Evolutionary conservation across 2,888 invertebrate species (phyloP).

Genomic region (Limenitis camilla): DNA sequence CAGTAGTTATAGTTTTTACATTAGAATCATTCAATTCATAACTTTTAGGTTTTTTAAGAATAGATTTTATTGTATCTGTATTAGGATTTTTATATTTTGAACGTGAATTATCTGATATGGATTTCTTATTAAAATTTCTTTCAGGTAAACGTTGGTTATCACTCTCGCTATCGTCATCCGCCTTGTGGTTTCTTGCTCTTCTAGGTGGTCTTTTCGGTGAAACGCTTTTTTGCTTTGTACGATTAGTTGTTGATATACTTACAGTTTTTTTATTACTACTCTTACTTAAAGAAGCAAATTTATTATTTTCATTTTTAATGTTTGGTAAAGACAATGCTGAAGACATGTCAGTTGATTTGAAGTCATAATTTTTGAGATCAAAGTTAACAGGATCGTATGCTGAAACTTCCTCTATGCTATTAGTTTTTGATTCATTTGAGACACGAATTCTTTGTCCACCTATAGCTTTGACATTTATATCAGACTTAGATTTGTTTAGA

Average conservation of each 20-base stretch:
- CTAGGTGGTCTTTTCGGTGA: constrained; percentile 79
- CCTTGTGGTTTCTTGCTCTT: constrained; percentile 65
- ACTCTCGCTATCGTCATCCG: constrained; percentile 69
- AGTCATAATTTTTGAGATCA: constrained; percentile 64
- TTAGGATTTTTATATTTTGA: constrained; percentile 51
- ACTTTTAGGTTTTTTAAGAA: constrained; percentile 73
- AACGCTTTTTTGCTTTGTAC: constrained; percentile 62
- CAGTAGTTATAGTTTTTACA: constrained; percentile 43
- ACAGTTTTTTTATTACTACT: constrained; percentile 51
- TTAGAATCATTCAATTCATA: constrained; percentile 44
- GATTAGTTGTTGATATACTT: constrained; percentile 43
- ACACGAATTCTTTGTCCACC: constrained; percentile 80
- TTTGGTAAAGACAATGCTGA: constrained; percentile 56
- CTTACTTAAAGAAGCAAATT: constrained; percentile 49
- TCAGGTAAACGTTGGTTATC: constrained; percentile 61
- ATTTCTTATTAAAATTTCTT: constrained; percentile 44
- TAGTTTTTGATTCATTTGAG: constrained; percentile 69
- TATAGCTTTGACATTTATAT: constrained; percentile 76
- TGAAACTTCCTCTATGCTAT: constrained; percentile 52
- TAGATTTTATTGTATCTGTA: constrained; percentile 73
- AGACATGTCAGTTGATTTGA: constrained; percentile 50
- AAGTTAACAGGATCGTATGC: constrained; percentile 66
- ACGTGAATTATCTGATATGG: constrained; percentile 37
- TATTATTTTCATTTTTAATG: constrained; percentile 63
- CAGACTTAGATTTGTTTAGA: constrained; percentile 51